Conservation (phyloP, 2,888 invertebrate genomes). For the Mongoloraphidia duomilia region DNA sequence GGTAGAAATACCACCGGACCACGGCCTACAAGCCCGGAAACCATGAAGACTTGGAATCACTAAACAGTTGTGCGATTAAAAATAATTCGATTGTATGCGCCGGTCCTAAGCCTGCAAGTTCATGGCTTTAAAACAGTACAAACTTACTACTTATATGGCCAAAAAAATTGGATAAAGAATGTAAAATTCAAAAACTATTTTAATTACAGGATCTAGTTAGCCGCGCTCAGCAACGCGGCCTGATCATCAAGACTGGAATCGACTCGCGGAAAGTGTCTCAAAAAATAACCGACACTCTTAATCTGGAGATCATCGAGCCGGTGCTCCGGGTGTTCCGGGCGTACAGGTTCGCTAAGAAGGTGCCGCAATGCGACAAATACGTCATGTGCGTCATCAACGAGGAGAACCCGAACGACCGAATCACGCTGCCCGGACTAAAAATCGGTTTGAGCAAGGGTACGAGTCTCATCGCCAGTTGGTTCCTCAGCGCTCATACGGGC, state of each 20-base stretch:
- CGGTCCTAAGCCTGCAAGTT: too few species aligned
- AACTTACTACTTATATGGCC: too few species aligned
- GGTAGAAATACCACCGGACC: too few species aligned
- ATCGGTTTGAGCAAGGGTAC: slow-evolving; percentile 55
- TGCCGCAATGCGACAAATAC: slow-evolving; percentile 62
- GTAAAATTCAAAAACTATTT: too few species aligned
- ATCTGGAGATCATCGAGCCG: slow-evolving; percentile 70
- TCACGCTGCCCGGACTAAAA: slow-evolving; percentile 51
- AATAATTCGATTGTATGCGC: too few species aligned
- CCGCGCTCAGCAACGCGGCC: slow-evolving; percentile 53
- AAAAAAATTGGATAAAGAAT: too few species aligned
- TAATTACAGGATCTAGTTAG: slow-evolving; percentile 55
- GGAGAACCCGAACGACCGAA: slow-evolving; percentile 38
- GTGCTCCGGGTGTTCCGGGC: slow-evolving; percentile 69
- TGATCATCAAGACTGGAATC: slow-evolving; percentile 37
- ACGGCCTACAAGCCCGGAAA: too few species aligned
- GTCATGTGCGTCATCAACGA: slow-evolving; percentile 66
- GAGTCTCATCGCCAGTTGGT: slow-evolving; percentile 63
- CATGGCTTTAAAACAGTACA: too few species aligned
- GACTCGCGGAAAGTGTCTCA: slow-evolving; percentile 60
- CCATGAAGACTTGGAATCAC: too few species aligned
- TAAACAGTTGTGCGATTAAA: too few species aligned
- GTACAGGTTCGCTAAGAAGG: slow-evolving; percentile 53
- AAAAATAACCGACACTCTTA: slow-evolving; percentile 63
- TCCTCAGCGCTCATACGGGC: slow-evolving; percentile 56